Conservation (phyloP, 1,140 invertebrate genomes). For the Drosophila kohkoa region DNA sequence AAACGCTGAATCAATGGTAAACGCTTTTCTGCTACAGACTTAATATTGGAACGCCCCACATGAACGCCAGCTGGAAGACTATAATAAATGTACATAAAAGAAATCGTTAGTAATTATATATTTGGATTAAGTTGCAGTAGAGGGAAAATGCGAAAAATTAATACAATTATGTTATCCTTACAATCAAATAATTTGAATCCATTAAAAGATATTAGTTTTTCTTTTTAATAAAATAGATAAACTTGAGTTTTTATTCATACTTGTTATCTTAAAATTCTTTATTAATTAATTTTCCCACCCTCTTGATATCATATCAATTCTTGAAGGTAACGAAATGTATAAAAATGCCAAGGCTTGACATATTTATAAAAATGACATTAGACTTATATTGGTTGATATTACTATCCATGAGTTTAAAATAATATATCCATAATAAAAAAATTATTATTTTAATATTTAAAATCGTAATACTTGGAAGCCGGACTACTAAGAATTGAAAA, state of each 20-base stretch:
- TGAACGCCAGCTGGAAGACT: constrained; percentile 92
- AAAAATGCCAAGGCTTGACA: background rate
- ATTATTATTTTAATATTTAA: too few species aligned
- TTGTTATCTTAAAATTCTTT: background rate
- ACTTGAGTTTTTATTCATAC: too few species aligned
- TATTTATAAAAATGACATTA: background rate
- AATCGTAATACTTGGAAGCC: too few species aligned
- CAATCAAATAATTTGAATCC: too few species aligned
- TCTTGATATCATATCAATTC: background rate
- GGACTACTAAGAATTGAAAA: background rate
- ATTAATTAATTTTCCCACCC: background rate
- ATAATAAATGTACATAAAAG: constrained; percentile 62
- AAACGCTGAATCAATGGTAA: constrained; percentile 95
- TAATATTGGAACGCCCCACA: constrained; percentile 96
- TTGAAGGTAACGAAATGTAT: background rate
- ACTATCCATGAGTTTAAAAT: too few species aligned
- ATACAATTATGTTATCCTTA: too few species aligned
- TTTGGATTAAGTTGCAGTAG: too few species aligned
- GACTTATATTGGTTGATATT: background rate
- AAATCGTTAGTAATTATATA: too few species aligned
- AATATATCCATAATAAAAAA: too few species aligned
- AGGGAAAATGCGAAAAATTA: too few species aligned
- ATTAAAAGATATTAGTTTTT: too few species aligned
- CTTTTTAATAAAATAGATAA: background rate
- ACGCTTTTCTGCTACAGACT: constrained; percentile 96